These are phyloP conservation scores for Gastracanthus pulcherrimus DNA, from an alignment of 2,888 invertebrate species.

Conservation along the genomic window DNA sequence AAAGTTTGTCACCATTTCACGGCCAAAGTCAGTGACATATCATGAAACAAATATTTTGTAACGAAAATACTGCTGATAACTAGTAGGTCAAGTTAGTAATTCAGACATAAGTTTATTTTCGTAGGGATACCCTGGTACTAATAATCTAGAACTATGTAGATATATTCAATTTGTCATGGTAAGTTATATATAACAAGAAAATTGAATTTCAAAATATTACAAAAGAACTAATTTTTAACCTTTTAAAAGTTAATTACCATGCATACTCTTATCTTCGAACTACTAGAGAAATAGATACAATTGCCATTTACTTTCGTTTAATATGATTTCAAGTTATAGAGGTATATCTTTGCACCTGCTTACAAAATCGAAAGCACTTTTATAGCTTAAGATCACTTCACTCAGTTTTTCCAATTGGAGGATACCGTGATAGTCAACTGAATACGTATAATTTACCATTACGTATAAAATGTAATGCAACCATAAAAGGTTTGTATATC, in stretches of 20 bases:
- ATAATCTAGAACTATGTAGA: too few relatives aligned
- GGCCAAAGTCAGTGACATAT: too few relatives aligned
- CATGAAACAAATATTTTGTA: too few relatives aligned
- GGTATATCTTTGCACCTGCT: slow-evolving; percentile 73
- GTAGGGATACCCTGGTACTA: too few relatives aligned
- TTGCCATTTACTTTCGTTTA: not conserved
- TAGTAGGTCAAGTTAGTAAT: too few relatives aligned
- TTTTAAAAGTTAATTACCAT: slow-evolving; percentile 14
- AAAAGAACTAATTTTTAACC: slow-evolving; percentile 9
- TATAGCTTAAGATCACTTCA: slow-evolving; percentile 80
- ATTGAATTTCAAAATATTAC: not conserved
- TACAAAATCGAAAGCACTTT: slow-evolving; percentile 82
- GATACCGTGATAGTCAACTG: slow-evolving; percentile 81
- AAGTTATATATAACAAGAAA: not conserved
- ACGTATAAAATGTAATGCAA: slow-evolving; percentile 92
- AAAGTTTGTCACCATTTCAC: too few relatives aligned
- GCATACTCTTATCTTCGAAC: not conserved
- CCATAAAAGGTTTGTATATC: slow-evolving; percentile 94
- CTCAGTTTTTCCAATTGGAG: slow-evolving; percentile 81
- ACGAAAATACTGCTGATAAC: too few relatives aligned
- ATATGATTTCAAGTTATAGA: not conserved
- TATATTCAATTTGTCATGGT: too few relatives aligned
- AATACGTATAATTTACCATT: slow-evolving; percentile 83
- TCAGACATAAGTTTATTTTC: too few relatives aligned
- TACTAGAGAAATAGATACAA: not conserved